Percentiles rank a stretch among this genome's conserved stretches.
Conservation (phyloP, 2,113 vertebrate genomes). For the Solenodon paradoxus region DNA sequence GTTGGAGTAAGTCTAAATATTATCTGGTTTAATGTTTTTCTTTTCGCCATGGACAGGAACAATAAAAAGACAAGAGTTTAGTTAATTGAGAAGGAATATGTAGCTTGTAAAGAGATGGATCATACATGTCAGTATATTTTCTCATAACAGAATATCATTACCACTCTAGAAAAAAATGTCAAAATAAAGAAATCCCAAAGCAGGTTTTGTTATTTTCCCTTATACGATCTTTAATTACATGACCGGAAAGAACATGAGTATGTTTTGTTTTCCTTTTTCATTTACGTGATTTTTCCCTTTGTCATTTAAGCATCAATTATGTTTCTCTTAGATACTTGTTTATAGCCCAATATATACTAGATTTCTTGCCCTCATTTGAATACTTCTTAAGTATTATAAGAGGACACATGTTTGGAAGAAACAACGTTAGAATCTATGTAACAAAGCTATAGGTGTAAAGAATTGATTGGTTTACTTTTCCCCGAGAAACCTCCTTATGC, state of each 20-base stretch:
- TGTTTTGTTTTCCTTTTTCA: constrained; percentile 68
- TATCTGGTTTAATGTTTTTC: not conserved
- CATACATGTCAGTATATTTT: not conserved
- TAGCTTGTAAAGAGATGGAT: not conserved
- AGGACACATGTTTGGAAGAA: not conserved
- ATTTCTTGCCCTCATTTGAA: constrained; percentile 10
- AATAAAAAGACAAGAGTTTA: accelerated
- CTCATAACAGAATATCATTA: not conserved
- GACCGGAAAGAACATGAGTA: constrained; percentile 6
- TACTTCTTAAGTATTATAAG: not conserved
- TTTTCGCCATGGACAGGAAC: not conserved
- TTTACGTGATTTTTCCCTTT: constrained; percentile 48
- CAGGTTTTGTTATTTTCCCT: not conserved
- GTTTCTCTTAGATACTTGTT: constrained; percentile 23
- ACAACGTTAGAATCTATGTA: constrained; percentile 58
- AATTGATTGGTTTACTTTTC: constrained; percentile 73
- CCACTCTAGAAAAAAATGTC: not conserved
- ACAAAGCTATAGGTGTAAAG: constrained; percentile 34
- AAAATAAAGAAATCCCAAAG: not conserved
- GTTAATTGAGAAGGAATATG: not conserved
- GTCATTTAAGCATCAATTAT: constrained; percentile 23
- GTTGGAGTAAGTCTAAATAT: not conserved
- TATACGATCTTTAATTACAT: not conserved
- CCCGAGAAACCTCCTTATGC: constrained; percentile 74
- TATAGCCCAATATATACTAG: not conserved